These are phyloP conservation scores for Erpetoichthys calabaricus DNA, from an alignment of 2,797 vertebrate species.

Conservation along the genomic window DNA sequence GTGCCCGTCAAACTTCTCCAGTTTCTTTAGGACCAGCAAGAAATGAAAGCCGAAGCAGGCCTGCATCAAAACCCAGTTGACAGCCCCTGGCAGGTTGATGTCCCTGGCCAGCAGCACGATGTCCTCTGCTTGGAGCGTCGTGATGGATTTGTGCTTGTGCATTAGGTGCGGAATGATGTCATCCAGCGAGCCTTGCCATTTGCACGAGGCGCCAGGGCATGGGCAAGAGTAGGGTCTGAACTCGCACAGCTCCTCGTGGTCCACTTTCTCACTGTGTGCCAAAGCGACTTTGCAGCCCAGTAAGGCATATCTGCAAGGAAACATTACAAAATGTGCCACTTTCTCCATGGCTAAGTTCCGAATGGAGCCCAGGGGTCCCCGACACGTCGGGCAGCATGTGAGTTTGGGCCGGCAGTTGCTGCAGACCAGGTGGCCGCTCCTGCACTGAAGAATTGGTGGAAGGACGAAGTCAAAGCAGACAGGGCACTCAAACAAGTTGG, in stretches of 20 bases:
- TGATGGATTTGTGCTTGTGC: slow-evolving; percentile 65
- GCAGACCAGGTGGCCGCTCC: slow-evolving; percentile 63
- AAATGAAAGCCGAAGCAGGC: slow-evolving; percentile 68
- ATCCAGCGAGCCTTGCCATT: slow-evolving; percentile 63
- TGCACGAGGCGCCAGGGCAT: slow-evolving; percentile 58
- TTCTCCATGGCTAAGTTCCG: slow-evolving; percentile 70
- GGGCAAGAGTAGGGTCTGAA: slow-evolving; percentile 66
- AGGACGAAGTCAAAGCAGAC: slow-evolving; percentile 48
- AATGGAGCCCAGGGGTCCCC: slow-evolving; percentile 59
- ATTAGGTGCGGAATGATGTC: slow-evolving; percentile 64
- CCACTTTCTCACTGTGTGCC: slow-evolving; percentile 62
- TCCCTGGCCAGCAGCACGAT: slow-evolving; percentile 64
- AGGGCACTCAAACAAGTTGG: slow-evolving; percentile 50
- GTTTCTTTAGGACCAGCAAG: slow-evolving; percentile 64
- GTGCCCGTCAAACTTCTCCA: slow-evolving; percentile 63
- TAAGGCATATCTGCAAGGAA: slow-evolving; percentile 63
- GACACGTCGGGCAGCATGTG: slow-evolving; percentile 61
- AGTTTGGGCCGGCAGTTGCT: slow-evolving; percentile 69
- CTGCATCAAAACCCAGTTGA: slow-evolving; percentile 72
- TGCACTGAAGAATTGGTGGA: slow-evolving; percentile 62
- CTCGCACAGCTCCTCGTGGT: slow-evolving; percentile 64
- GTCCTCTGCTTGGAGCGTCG: slow-evolving; percentile 61
- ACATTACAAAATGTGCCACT: slow-evolving; percentile 63
- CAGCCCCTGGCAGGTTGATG: slow-evolving; percentile 64
- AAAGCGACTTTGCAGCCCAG: slow-evolving; percentile 60